Conservation (phyloP, 2,888 invertebrate genomes). For the Galeruca laticollis region DNA sequence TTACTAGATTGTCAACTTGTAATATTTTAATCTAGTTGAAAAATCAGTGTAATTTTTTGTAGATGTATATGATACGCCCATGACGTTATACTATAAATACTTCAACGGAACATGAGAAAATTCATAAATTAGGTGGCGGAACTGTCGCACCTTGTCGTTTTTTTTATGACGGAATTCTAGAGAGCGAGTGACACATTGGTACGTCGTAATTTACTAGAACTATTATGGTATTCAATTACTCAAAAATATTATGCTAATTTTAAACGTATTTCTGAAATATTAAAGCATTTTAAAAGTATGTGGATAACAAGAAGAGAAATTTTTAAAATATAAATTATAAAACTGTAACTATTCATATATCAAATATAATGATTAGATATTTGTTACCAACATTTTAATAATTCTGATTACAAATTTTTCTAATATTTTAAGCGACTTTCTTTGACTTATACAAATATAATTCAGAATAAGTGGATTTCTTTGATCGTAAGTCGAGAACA, state of each 20-base stretch:
- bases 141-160: constrained; percentile 29
- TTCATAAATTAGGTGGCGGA: constrained; percentile 38
- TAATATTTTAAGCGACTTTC: too few relatives aligned
- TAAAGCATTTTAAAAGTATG: neutral
- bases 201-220: constrained; percentile 10
- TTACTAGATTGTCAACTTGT: neutral
- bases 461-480: neutral
- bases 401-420: too few relatives aligned
- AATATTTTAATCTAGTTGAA: neutral
- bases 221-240: constrained; percentile 4
- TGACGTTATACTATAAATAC: constrained; percentile 30
- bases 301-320: neutral
- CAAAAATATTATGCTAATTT: constrained; percentile 12
- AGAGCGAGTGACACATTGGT: constrained; percentile 13
- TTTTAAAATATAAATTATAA: neutral
- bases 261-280: neutral
- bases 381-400: too few relatives aligned
- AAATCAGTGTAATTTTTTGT: neutral
- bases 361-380: too few relatives aligned
- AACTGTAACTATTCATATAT: too few relatives aligned
- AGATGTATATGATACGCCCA: constrained; percentile 9
- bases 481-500: too few relatives aligned
- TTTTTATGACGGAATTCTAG: constrained; percentile 23
- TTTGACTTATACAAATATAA: too few relatives aligned
- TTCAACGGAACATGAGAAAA: constrained; percentile 30